phyloP scores from a whole-genome alignment of 2,113 vertebrate species.

The Neogobius melanostomus region DNA sequence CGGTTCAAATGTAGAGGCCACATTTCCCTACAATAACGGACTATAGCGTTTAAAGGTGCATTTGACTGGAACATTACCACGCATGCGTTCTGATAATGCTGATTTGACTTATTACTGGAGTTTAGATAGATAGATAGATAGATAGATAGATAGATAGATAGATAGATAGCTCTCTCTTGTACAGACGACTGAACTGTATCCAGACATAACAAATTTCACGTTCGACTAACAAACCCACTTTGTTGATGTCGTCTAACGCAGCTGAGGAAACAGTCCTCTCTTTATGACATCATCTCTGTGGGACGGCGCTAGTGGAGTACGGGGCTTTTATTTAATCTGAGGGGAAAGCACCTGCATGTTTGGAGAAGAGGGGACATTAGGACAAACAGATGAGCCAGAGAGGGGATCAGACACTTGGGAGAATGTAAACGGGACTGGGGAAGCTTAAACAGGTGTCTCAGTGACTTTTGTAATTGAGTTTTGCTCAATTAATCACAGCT shows the following conservation, averaged over 20 bases:
- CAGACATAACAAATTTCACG: neutral
- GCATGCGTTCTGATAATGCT: too few species aligned
- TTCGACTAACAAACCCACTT: neutral
- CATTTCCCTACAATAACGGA: too few species aligned
- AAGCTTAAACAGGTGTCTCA: neutral
- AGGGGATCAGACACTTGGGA: neutral
- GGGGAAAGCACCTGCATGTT: slow-evolving; percentile 57
- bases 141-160: too few species aligned
- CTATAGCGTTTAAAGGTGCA: too few species aligned
- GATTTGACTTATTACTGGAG: too few species aligned
- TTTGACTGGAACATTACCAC: too few species aligned
- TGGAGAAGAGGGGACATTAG: slow-evolving; percentile 45
- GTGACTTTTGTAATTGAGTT: neutral
- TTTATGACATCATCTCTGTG: slow-evolving; percentile 56
- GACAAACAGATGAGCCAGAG: slow-evolving; percentile 47
- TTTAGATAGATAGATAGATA: too few species aligned
- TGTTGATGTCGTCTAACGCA: neutral
- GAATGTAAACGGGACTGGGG: neutral
- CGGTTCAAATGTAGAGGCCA: too few species aligned
- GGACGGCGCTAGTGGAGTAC: slow-evolving; percentile 1
- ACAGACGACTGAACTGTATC: neutral
- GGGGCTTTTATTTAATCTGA: slow-evolving; percentile 42
- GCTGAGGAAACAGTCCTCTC: slow-evolving; percentile 35
- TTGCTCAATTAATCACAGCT: neutral
- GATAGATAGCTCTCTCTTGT: neutral